Evolutionary conservation across 2,797 vertebrate genomes (phyloP).

Genomic region (Pangasius macronema): DNA sequence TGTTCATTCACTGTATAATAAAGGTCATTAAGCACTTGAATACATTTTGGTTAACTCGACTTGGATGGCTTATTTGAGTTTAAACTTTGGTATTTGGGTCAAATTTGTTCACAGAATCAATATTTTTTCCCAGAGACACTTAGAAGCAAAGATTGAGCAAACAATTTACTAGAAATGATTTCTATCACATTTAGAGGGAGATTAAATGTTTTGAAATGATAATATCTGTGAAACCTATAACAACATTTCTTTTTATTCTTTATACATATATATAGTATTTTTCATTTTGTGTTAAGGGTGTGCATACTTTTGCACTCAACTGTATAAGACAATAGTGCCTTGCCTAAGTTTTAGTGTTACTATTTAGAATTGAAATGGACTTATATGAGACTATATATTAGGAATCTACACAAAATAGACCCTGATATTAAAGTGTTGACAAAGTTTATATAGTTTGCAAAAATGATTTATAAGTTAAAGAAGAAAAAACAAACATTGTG

Average conservation of each 20-base stretch:
- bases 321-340: background rate
- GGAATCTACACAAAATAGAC: background rate
- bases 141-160: background rate
- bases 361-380: background rate
- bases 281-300: too few species aligned
- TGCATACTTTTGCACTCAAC: background rate
- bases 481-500: background rate
- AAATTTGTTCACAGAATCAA: background rate
- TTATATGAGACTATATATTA: background rate
- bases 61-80: too few species aligned
- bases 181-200: too few species aligned
- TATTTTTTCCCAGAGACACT: background rate
- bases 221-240: too few species aligned
- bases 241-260: too few species aligned
- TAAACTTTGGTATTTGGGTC: too few species aligned
- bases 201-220: too few species aligned
- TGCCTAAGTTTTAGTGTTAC: background rate
- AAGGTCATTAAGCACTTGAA: background rate
- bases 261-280: too few species aligned
- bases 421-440: background rate
- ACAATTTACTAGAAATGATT: background rate
- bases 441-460: background rate
- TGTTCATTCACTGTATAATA: background rate
- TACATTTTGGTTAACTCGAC: background rate
- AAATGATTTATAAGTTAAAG: background rate